Base-by-base conservation (phyloP, 2,888 invertebrate genomes). In the Tenthredo mesomela region DNA sequence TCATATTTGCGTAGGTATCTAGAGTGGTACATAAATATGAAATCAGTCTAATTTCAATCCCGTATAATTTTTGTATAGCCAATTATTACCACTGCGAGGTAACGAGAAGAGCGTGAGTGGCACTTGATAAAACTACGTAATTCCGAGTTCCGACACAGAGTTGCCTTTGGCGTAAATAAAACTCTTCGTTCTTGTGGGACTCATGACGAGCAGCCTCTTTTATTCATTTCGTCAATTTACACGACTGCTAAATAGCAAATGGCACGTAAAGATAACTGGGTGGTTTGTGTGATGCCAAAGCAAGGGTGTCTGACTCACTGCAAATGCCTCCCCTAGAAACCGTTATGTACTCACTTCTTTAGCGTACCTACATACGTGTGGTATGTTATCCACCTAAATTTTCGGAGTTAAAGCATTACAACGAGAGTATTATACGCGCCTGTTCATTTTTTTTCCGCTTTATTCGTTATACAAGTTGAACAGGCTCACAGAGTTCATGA, bases 181-280 rank as follows among this genome's bases (percentile, higher is more conserved):
- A 25, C 12, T 50, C 33, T 50, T 29, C 21, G 54, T 29, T 77
- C 33, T 29, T 77, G 18, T 6, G 29, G 9, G 54, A 54, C 33
- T 29, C 21, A 25, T 54, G 54, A 15, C 77, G n/a, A 77, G 18
- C 15, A 50, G n/a, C 29, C 77, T 47, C 50, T 77, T 77, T 77
- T 47, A 77, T 47, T 50, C 47, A 50, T 77, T 77, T 54, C 54
- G 54, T 50, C 77, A 50, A 77, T 77, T 77, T 77, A 77, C 77
- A 77, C 77, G 54, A 33, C 33, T 50, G 54, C 50, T 54, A 29
- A 54, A 50, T 29, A 29, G 25, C 54, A 77, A 77, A 77, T 77
- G 77, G 77, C 77, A 29, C 50, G 54, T 77, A 29, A 77, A 47
- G 54, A 54, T 77, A 77, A 77, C 77, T 18, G 50, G 29, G 29